Evolutionary conservation across 2,888 invertebrate species (phyloP).

Genomic region (Phaonia tiefii): DNA sequence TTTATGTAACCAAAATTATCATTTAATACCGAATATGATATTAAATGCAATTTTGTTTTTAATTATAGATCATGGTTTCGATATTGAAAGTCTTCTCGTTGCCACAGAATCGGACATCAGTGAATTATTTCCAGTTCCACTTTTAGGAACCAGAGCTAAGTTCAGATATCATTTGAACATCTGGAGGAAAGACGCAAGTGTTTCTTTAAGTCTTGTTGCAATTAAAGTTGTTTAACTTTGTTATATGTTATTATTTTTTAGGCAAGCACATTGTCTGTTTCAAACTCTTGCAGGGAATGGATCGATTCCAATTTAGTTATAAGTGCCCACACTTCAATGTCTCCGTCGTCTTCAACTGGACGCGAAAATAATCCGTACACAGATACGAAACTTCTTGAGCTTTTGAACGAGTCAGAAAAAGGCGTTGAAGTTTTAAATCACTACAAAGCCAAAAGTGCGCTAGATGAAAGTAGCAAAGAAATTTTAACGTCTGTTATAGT

Average conservation of each 20-base stretch:
- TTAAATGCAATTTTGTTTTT: conserved; percentile 29
- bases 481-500: conserved; percentile 49
- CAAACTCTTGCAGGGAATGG: too few relatives aligned
- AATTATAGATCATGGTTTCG: conserved; percentile 45
- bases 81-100: too few relatives aligned
- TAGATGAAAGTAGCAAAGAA: conserved; percentile 27
- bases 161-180: too few relatives aligned
- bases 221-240: conserved; percentile 33
- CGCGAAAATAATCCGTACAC: too few relatives aligned
- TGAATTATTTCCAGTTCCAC: conserved; percentile 29
- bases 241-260: conserved; percentile 12
- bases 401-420: too few relatives aligned
- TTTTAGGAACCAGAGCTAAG: conserved; percentile 52
- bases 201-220: conserved; percentile 34
- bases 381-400: too few relatives aligned
- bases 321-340: conserved; percentile 14
- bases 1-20: conserved; percentile 17
- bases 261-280: conserved; percentile 6
- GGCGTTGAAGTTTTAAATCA: conserved; percentile 27
- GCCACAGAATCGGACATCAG: too few relatives aligned
- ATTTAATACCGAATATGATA: conserved; percentile 34
- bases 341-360: conserved; percentile 9
- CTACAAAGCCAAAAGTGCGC: conserved; percentile 20
- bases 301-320: too few relatives aligned
- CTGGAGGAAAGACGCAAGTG: too few relatives aligned